Evolutionary conservation across 2,113 vertebrate species (phyloP).

Genomic region (Hippocampus guttulatus): DNA sequence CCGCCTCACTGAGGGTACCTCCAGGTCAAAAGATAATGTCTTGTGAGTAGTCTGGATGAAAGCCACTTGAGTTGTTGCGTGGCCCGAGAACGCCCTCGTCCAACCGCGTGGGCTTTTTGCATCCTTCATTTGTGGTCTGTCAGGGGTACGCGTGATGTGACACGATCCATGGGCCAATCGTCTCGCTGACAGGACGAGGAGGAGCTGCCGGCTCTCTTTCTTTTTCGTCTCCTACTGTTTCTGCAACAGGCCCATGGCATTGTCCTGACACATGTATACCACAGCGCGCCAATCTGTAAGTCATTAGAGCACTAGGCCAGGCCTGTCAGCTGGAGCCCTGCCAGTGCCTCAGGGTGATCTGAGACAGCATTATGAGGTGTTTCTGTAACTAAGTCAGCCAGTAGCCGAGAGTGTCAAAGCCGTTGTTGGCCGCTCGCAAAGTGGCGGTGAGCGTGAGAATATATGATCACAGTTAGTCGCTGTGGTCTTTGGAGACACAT

Average conservation of each 20-base stretch:
- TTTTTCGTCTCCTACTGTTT: constrained; percentile 57
- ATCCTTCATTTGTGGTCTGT: constrained; percentile 69
- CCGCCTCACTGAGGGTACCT: constrained; percentile 77
- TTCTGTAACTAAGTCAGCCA: constrained; percentile 28
- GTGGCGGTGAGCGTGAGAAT: constrained; percentile 68
- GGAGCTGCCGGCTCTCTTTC: constrained; percentile 57
- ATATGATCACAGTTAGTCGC: constrained; percentile 14
- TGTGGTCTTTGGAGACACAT: background rate
- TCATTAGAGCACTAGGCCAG: constrained; percentile 82
- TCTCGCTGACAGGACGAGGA: constrained; percentile 73
- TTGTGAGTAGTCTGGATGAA: constrained; percentile 83
- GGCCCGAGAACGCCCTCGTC: constrained; percentile 40
- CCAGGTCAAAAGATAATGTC: constrained; percentile 88
- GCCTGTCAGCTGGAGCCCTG: constrained; percentile 76
- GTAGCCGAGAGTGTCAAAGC: constrained; percentile 62
- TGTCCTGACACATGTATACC: constrained; percentile 76
- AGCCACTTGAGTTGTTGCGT: constrained; percentile 61
- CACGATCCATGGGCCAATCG: constrained; percentile 76
- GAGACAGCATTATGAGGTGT: constrained; percentile 51
- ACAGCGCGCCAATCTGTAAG: constrained; percentile 82
- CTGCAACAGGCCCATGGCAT: constrained; percentile 68
- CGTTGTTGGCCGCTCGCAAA: constrained; percentile 66
- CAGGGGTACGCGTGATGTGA: constrained; percentile 77
- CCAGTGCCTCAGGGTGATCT: constrained; percentile 82
- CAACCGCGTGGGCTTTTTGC: constrained; percentile 72